These are phyloP conservation scores for Spea hammondii DNA, from an alignment of 2,797 vertebrate species.

Conservation along the genomic window DNA sequence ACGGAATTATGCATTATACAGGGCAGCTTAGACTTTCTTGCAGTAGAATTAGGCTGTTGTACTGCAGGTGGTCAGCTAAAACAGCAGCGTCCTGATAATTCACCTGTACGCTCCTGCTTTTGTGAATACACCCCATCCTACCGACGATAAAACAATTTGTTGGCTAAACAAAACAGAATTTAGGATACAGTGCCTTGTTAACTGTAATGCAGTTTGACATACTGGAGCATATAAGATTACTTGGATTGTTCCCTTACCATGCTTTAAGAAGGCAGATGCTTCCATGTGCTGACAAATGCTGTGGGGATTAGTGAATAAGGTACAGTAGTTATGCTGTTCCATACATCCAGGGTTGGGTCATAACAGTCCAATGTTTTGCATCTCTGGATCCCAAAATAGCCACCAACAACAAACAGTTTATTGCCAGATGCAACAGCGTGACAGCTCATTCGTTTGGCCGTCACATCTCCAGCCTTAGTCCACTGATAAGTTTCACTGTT, in stretches of 20 bases:
- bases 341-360: slow-evolving; percentile 88
- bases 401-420: slow-evolving; percentile 97
- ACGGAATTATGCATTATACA: no score
- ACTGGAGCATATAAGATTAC: no score
- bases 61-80: no score
- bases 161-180: no score
- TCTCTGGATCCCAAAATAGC: slow-evolving; percentile 96
- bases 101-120: no score
- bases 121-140: no score
- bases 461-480: slow-evolving; percentile 98
- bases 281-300: slow-evolving; percentile 98
- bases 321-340: slow-evolving; percentile 98
- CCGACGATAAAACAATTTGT: no score
- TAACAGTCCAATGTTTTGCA: slow-evolving; percentile 99
- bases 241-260: slow-evolving; percentile 7
- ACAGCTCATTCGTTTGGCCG: slow-evolving; percentile 97
- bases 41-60: no score
- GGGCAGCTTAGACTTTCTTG: no score
- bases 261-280: slow-evolving; percentile 88
- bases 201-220: no score
- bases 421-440: slow-evolving; percentile 97
- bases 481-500: slow-evolving; percentile 96
- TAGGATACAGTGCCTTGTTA: no score
- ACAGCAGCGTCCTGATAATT: no score
- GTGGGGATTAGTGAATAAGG: slow-evolving; percentile 97